A percentile compares a stretch with the other conserved stretches of the same genome.
These are phyloP conservation scores for Chionoecetes opilio DNA, from an alignment of 1,140 invertebrate genomes.

Conservation along the genomic window DNA sequence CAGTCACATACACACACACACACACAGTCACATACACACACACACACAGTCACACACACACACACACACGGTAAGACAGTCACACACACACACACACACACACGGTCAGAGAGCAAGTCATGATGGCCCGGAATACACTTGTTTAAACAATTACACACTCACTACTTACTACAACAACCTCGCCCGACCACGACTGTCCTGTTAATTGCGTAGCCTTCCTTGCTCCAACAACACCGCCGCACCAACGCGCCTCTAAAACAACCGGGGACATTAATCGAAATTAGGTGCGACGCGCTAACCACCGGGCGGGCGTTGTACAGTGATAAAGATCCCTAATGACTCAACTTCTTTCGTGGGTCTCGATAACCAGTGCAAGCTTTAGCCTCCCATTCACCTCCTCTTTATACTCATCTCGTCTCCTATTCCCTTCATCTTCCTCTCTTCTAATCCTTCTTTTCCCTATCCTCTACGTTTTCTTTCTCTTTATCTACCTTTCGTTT, in stretches of 20 bases:
- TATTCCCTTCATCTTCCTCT: background rate
- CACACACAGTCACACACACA: no score
- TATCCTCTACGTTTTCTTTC: background rate
- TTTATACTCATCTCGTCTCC: background rate
- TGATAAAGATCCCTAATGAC: background rate
- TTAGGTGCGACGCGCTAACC: background rate
- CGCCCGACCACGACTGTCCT: background rate
- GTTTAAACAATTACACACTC: background rate
- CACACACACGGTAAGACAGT: no score
- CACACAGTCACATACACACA: no score
- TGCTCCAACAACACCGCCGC: background rate
- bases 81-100: no score
- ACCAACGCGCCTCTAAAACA: background rate
- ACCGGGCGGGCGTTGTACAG: background rate
- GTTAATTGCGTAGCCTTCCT: background rate
- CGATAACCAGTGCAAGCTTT: background rate
- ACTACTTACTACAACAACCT: background rate
- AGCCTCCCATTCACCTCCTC: background rate
- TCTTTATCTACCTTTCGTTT: background rate
- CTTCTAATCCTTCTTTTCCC: background rate
- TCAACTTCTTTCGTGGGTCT: background rate
- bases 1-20: no score
- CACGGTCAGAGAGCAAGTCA: background rate
- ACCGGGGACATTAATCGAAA: background rate
- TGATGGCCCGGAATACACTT: background rate